phyloP scores from a whole-genome alignment of 2,113 vertebrate genomes.

The Suncus etruscus region DNA sequence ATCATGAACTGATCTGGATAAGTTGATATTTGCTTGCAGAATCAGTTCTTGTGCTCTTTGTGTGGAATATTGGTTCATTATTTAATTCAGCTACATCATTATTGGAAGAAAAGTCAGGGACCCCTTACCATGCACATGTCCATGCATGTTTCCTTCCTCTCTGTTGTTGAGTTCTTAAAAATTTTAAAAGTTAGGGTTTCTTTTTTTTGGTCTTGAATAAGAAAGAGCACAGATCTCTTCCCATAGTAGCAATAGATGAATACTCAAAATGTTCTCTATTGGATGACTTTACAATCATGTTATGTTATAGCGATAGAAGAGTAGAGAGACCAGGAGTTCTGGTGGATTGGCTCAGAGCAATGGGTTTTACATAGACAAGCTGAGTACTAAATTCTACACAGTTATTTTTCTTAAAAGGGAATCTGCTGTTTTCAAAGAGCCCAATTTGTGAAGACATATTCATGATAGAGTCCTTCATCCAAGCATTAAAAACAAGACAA shows the following conservation, averaged over 20 bases:
- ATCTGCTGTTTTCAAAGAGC: background rate
- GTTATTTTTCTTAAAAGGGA: background rate
- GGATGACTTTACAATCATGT: background rate
- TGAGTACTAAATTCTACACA: background rate
- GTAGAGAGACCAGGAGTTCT: background rate
- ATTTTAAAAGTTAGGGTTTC: background rate
- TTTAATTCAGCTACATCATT: background rate
- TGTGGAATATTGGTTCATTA: background rate
- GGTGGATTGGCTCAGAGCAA: background rate
- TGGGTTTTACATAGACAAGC: background rate
- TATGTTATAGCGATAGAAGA: background rate
- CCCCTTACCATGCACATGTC: background rate
- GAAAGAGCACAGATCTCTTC: background rate
- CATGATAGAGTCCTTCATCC: background rate
- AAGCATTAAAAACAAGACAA: background rate
- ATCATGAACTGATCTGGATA: background rate
- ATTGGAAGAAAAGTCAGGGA: background rate
- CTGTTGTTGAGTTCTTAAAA: background rate
- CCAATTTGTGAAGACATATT: background rate
- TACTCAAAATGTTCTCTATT: background rate
- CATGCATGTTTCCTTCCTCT: background rate
- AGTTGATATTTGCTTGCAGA: conserved; percentile 35
- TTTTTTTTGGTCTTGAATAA: background rate
- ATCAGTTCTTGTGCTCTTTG: background rate
- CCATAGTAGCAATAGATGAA: too few relatives aligned